Base-by-base conservation (phyloP, 2,888 invertebrate species). In the Hymenopus coronatus region DNA sequence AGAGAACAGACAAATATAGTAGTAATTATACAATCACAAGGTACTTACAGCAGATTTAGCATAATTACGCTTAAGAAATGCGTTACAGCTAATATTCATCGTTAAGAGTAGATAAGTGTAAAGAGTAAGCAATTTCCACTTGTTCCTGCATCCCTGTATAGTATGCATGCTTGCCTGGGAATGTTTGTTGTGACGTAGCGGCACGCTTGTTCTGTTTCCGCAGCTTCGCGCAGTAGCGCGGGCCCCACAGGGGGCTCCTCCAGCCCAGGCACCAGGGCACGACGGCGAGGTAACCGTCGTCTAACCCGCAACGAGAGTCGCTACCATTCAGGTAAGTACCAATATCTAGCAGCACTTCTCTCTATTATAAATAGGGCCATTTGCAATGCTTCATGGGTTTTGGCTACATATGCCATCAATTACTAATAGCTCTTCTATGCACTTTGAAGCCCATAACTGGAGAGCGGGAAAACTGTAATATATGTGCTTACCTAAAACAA, bases 251-350 rank as follows among this genome's bases (percentile, higher is more conserved):
- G 88, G 84, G 90, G 89, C 87, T 87, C 89, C 28, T 70, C 92
- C 91, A 93, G 94, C 91, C 93, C 94, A 90, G 93, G 95, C 92
- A 93, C 93, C 91, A 92, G 93, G 92, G 95, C 94, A 93, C 95
- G 95, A 93, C 96, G 97, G 92, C 95, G 97, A 93, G 97, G 97
- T 93, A 98, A 98, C 94, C 95, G 98, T 91, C 95, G 98, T 92
- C 96, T 98, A 92, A 98, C 98, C 91, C 95, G 98, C 93, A 98
- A 98, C 94, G 98, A 98, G 95, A 98, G 97, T 94, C 96, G 98
- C 93, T 98, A 98, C 94, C 98, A 98, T 94, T 98, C 98, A 94
- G 98, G 98, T 98, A 95, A 96, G 96, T 95, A 92, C 82, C 83
- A 81, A 82, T 46, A 14, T 46, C 81, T 33, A 54, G 28, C 28